Conservation (phyloP, 2,797 vertebrate species). For the Paramormyrops hopkinsi region DNA sequence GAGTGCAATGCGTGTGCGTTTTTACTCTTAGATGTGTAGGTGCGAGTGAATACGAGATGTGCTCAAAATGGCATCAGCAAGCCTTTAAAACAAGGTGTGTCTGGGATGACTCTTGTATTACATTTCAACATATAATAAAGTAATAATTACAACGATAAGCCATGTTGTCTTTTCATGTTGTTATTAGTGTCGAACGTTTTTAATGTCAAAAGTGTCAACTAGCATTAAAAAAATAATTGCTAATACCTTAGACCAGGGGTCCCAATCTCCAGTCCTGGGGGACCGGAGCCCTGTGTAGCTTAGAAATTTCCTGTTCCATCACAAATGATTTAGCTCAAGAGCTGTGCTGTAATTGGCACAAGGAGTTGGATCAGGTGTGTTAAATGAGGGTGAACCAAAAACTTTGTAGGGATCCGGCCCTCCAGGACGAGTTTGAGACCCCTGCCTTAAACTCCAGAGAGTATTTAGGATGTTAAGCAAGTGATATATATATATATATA, state of each 20-base stretch:
- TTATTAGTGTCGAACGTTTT: not conserved
- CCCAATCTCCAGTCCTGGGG: too few relatives aligned
- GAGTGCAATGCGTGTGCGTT: constrained; percentile 21
- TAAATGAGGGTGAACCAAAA: too few relatives aligned
- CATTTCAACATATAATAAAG: constrained; percentile 27
- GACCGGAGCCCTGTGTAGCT: too few relatives aligned
- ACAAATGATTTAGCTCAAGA: too few relatives aligned
- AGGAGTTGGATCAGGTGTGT: too few relatives aligned
- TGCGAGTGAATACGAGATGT: not conserved
- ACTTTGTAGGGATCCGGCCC: too few relatives aligned
- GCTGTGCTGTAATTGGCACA: too few relatives aligned
- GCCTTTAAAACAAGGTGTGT: constrained; percentile 14
- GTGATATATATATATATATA: too few relatives aligned
- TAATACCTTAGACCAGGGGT: not conserved
- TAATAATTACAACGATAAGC: constrained; percentile 19
- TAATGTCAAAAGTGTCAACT: not conserved
- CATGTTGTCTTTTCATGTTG: not conserved
- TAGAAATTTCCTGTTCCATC: too few relatives aligned
- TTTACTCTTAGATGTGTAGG: constrained; percentile 18
- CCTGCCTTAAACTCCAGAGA: not conserved
- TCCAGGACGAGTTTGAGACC: too few relatives aligned
- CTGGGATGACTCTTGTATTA: constrained; percentile 19
- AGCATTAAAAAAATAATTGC: not conserved
- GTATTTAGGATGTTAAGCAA: too few relatives aligned
- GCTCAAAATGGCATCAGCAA: constrained; percentile 16